Conservation (phyloP, 2,113 vertebrate genomes). For the Onychorhynchus coronatus region DNA sequence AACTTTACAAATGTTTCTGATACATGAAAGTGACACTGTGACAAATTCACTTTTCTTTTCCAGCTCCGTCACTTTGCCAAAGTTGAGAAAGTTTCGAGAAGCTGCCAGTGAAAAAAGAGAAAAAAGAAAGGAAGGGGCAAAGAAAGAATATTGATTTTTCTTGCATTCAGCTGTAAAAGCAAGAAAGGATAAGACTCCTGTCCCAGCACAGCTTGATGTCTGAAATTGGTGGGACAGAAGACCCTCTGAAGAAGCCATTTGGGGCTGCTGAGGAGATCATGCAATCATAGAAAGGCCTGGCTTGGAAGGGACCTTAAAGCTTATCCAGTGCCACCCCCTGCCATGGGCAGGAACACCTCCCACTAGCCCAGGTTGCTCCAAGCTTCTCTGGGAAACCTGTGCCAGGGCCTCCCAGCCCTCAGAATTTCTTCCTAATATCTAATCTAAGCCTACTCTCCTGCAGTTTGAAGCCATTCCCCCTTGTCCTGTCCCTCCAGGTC, state of each 20-base stretch:
- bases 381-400: not conserved
- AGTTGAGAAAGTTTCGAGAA: slow-evolving; percentile 12
- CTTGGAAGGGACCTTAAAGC: not conserved
- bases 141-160: not conserved
- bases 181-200: not conserved
- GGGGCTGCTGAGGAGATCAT: not conserved
- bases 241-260: not conserved
- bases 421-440: not conserved
- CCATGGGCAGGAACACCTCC: not conserved
- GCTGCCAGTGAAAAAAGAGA: not conserved
- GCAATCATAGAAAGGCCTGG: not conserved
- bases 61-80: not conserved
- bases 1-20: slow-evolving; percentile 19
- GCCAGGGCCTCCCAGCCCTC: not conserved
- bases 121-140: not conserved
- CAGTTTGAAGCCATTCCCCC: not conserved
- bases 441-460: fast-evolving
- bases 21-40: slow-evolving; percentile 5
- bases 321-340: not conserved
- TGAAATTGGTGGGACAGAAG: not conserved
- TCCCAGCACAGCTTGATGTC: not conserved
- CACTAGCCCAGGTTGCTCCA: not conserved
- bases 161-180: not conserved
- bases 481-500: not conserved
- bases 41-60: slow-evolving; percentile 33